Base-by-base conservation (phyloP, 1,140 invertebrate species). In the Drosophila miranda region DNA sequence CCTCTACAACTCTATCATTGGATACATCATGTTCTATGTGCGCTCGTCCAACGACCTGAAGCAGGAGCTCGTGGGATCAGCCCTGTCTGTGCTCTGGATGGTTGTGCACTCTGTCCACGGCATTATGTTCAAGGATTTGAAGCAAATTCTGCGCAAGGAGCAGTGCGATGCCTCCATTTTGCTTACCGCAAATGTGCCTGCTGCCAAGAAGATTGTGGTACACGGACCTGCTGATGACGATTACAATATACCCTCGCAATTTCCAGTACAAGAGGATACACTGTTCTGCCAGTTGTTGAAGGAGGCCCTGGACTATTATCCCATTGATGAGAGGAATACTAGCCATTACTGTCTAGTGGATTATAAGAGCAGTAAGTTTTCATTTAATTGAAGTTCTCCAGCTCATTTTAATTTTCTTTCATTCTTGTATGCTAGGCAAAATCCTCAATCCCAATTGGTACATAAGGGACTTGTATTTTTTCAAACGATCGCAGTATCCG, bases 11-110 rank as follows among this genome's bases (percentile, higher is more conserved):
- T 99, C 99, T 78, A 96, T 99, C 67, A 99, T 99, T 84, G 99
- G 99, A 14, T 99, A 99, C 89, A 96, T 99, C 1, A 99, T 99
- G 98, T 99, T 99, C 92, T 99, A 99, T 89, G 98, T 99, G 0
- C 92, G 99, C 54, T 95, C 97, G 8, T 97, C 98, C 0, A 97
- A 98, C 84, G 98, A 99, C 89, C 96, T 97, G 34, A 97, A 97
- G 2, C 97, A 99, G 83, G 96, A 97, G 87, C 94, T 97, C 16
- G 98, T 99, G 60, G 97, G 97, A 30, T 96, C 97, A 9, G 98
- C 98, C 0, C 92, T 99, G 2, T 98, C 98, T 0, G 94, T 99
- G 56, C 91, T 99, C 0, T 99, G 98, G 98, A 98, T 99, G 95
- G 97, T 99, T 44, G 97, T 99, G 1, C 96, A 97, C 70, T 98